Percentiles rank a stretch among this genome's conserved stretches.
phyloP scores from a whole-genome alignment of 2,888 invertebrate genomes.

The Crepidodera aurea region DNA sequence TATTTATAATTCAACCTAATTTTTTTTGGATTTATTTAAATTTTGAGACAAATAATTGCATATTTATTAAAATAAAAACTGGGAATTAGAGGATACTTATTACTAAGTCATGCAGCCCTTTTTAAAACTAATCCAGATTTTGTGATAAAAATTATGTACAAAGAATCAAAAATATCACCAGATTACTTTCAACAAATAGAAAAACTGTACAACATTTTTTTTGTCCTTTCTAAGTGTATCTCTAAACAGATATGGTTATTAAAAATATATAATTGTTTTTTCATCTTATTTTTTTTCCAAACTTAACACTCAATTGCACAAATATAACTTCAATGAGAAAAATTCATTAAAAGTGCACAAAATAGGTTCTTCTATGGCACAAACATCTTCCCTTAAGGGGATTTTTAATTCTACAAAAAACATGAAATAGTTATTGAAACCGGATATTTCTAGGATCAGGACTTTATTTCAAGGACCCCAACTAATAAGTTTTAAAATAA shows the following conservation, averaged over 20 bases:
- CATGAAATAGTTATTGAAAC: slow-evolving; percentile 10
- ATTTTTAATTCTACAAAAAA: slow-evolving; percentile 19
- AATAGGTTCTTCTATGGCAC: slow-evolving; percentile 31
- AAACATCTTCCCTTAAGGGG: slow-evolving; percentile 16
- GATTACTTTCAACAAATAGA: slow-evolving; percentile 43
- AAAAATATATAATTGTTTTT: slow-evolving; percentile 46
- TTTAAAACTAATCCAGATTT: background rate
- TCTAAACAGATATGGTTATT: slow-evolving; percentile 46
- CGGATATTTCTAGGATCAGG: background rate
- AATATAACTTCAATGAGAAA: slow-evolving; percentile 31
- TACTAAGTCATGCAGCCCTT: background rate
- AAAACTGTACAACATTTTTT: slow-evolving; percentile 43
- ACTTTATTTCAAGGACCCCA: too few relatives aligned
- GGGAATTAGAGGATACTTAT: too few relatives aligned
- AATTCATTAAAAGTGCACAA: slow-evolving; percentile 29
- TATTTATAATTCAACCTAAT: too few relatives aligned
- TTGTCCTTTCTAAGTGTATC: slow-evolving; percentile 30
- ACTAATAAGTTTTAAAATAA: too few relatives aligned
- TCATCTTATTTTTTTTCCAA: slow-evolving; percentile 34
- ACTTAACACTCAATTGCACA: slow-evolving; percentile 48
- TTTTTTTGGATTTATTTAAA: too few relatives aligned
- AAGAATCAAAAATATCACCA: slow-evolving; percentile 43
- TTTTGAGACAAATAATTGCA: too few relatives aligned
- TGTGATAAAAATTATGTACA: slow-evolving; percentile 38
- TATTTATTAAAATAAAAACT: too few relatives aligned